phyloP scores from a whole-genome alignment of 2,797 vertebrate species.

The Steatocranus sp. region DNA sequence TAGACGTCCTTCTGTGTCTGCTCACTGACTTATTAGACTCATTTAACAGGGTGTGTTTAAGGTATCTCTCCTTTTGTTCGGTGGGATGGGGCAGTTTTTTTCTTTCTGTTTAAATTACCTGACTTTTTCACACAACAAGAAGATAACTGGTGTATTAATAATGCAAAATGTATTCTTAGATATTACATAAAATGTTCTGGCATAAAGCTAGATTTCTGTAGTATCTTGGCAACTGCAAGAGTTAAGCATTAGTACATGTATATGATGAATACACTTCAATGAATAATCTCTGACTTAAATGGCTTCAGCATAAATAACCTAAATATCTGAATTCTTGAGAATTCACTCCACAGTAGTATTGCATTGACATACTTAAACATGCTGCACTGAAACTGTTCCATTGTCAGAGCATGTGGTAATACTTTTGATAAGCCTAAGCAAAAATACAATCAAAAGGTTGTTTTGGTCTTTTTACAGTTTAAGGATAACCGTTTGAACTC shows the following conservation, averaged over 20 bases:
- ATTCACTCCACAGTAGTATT: not conserved
- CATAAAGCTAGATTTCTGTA: accelerated
- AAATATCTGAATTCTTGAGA: not conserved
- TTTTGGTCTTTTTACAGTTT: not conserved
- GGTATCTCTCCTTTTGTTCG: not conserved
- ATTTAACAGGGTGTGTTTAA: not conserved
- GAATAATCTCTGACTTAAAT: not conserved
- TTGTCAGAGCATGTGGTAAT: not conserved
- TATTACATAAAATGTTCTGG: not conserved
- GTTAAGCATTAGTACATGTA: not conserved
- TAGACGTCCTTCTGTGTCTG: not conserved
- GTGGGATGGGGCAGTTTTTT: accelerated
- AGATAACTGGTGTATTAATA: accelerated
- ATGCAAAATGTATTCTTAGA: not conserved
- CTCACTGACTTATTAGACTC: not conserved
- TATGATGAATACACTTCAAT: not conserved
- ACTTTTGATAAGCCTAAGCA: not conserved
- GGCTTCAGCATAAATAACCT: not conserved
- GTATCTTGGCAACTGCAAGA: not conserved
- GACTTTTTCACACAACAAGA: not conserved
- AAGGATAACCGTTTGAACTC: not conserved
- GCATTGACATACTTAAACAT: not conserved
- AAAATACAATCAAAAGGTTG: not conserved
- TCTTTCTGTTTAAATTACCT: not conserved
- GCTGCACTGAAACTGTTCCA: not conserved